Evolutionary conservation across 1,140 invertebrate genomes (phyloP).

Genomic region (Batillaria attramentaria): DNA sequence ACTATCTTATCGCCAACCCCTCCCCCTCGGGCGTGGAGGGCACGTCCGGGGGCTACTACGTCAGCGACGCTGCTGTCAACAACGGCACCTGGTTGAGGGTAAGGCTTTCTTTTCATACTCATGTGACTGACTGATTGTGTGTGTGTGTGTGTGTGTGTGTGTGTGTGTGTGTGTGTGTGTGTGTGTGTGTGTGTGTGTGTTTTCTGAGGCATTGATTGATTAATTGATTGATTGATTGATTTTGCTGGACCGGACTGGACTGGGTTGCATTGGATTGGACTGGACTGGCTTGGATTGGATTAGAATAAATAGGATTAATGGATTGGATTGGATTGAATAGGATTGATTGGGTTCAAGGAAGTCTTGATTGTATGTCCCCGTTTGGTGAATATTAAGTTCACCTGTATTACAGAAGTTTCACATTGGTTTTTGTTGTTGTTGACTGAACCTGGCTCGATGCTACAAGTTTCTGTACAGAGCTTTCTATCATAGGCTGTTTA

Average conservation of each 20-base stretch:
- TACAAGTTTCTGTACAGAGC: too few relatives aligned
- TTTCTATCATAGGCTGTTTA: too few relatives aligned
- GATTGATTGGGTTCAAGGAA: too few relatives aligned
- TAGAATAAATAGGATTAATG: too few relatives aligned
- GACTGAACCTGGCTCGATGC: too few relatives aligned
- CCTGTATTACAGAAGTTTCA: too few relatives aligned
- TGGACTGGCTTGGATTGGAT: background rate
- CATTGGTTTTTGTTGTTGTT: too few relatives aligned
- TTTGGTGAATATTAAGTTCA: too few relatives aligned
- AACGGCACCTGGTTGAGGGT: conserved; percentile 42
- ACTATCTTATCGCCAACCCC: conserved; percentile 44
- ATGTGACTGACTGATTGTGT: conserved; percentile 6
- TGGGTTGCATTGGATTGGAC: background rate
- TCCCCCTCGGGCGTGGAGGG: conserved; percentile 37
- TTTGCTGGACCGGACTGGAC: background rate
- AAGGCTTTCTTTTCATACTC: too few relatives aligned
- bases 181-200: conserved; percentile 14
- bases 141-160: conserved; percentile 13
- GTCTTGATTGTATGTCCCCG: too few relatives aligned
- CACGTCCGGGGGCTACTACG: conserved; percentile 38
- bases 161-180: conserved; percentile 13
- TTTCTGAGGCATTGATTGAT: background rate
- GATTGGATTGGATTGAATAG: too few relatives aligned
- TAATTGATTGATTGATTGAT: too few relatives aligned
- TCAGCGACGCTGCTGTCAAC: conserved; percentile 33